Evolutionary conservation across 2,888 invertebrate genomes (phyloP), one percentile per base, ranked within the genome.

Genomic region (Meiosimyza decipiens): DNA sequence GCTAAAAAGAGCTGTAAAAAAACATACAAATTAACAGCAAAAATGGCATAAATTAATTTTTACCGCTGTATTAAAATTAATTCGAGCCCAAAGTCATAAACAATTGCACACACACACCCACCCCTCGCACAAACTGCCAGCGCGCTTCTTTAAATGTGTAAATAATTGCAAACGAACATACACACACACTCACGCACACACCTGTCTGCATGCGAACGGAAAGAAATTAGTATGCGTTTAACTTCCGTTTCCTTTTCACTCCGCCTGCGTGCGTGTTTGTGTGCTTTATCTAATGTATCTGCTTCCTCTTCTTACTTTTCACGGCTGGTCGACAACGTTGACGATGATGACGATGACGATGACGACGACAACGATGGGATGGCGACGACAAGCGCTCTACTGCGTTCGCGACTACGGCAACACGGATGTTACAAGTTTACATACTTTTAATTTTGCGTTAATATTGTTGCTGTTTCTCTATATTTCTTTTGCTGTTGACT

Each of bases 211-310:
- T 12, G 57, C 47, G 33, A 47, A 40, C 63, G 63, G 49, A 67
- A 67, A 47, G n/a, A 47, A 40, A 47, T 67, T 67, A 55, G 55
- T 40, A 16, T 55, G 33, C 67, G 57, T 55, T 55, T 49, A 47
- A 47, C 49, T 67, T 67, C 67, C 67, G 55, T 22, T 64, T 62
- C 68, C 57, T 47, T 50, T 55, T 59, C 55, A 69, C 71, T 72
- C 64, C 55, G 69, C 71, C 54, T 47, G 5, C 57, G 49, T 11
- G 16, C 62, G 13, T 12, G 9, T 12, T 9, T 11, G n/a, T 47
- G 52, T 40, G 40, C 9, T 40, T 40, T 40, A 40, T 40, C 40
- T 40, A 40, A 6, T 40, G 40, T 40, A 9, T 40, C 40, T 40
- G 40, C 40, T 40, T 6, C 40, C 40, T 40, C 40, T 40, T 40